Evolutionary conservation across 2,797 vertebrate genomes (phyloP), one percentile per base, ranked within the genome.

Genomic region (Astyanax mexicanus): DNA sequence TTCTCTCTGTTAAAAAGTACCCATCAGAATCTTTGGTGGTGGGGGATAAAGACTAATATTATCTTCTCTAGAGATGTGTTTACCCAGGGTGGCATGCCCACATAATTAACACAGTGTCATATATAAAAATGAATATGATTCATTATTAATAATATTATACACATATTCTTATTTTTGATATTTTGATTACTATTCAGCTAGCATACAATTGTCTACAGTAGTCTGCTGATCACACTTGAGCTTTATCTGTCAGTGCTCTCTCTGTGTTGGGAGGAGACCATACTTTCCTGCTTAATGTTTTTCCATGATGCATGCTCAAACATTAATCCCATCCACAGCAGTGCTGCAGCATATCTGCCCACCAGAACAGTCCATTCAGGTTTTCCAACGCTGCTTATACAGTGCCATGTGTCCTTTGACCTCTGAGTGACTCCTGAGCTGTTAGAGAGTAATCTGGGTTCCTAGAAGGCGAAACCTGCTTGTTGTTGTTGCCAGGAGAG

Each of bases 321-420:
- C 17, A 61, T 32, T 61, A 61, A 61, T 67, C 44, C 25, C 9
- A 27, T 10, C 62, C 8, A 10, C 42, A 66, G 42, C 17, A 21
- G 35, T 40, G 11, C 17, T 29, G 40, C 32, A 49, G 38, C 5
- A 44, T 45, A 11, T 35, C 23, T 65, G 19, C 52, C 5, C 4
- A 15, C 62, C 37, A 32, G 21, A 65, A 13, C 52, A 7, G 15
- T 52, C 58, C 7, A 15, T 44, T 17, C 19, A 44, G 47, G 32
- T 40, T 11, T 45, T 27, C 65, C 38, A 40, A 35, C 3, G 7
- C 5, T 32, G 10, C 6, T 10, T 45, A 19, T 38, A 11, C 1
- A 1, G 25, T 45, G 64, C 49, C 70, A 57, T 32, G 25, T 71
- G 27, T 61, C 19, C 60, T 74, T 66, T 76, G 78, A 75, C 73